phyloP scores from a whole-genome alignment of 2,113 vertebrate genomes.

The Talpa occidentalis region DNA sequence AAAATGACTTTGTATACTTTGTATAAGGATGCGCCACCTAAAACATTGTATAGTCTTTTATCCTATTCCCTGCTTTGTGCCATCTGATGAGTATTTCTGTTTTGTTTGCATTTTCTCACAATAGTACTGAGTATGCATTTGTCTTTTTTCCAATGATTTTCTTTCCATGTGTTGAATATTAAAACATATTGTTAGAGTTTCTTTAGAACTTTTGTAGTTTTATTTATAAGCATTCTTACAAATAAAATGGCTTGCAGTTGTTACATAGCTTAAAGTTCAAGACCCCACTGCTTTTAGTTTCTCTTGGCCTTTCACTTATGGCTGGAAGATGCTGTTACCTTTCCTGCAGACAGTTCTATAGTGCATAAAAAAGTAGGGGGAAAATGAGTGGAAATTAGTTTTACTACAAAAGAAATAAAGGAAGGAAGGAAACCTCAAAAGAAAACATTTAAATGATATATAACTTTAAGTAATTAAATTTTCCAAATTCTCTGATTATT shows the following conservation, averaged over 20 bases:
- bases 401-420: background rate
- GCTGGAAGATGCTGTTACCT: background rate
- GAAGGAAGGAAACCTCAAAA: background rate
- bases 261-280: background rate
- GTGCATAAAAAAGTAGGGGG: background rate
- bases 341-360: background rate
- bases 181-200: background rate
- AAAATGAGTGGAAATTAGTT: background rate
- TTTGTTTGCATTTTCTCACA: background rate
- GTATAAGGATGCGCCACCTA: background rate
- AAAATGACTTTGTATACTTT: background rate
- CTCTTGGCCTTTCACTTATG: background rate
- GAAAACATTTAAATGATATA: background rate
- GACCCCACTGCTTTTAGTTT: background rate
- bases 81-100: background rate
- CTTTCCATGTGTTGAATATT: background rate
- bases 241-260: background rate
- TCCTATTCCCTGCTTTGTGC: background rate
- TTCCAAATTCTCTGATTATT: background rate
- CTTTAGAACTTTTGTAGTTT: background rate
- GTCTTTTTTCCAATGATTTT: background rate
- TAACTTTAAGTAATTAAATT: background rate
- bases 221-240: background rate
- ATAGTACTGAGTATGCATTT: background rate
- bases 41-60: background rate